Evolutionary conservation across 1,140 invertebrate genomes (phyloP).

Genomic region (Battus philenor): DNA sequence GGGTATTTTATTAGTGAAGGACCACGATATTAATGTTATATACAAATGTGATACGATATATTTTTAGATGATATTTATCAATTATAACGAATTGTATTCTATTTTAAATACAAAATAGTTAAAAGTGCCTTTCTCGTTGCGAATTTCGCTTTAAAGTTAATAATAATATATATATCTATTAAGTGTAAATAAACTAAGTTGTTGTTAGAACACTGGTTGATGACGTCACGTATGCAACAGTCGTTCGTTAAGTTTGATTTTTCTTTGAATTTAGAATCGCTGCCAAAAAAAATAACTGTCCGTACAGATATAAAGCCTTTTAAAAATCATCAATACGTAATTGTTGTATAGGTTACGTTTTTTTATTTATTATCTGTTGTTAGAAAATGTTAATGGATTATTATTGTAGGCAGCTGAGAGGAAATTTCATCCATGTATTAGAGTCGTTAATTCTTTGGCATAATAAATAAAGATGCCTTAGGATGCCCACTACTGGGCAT

Average conservation of each 20-base stretch:
- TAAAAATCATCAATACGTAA: conserved; percentile 7
- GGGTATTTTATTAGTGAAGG: conserved; percentile 32
- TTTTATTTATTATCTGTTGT: conserved; percentile 16
- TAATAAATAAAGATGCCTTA: too few species aligned
- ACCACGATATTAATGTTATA: conserved; percentile 44
- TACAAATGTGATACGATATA: conserved; percentile 56
- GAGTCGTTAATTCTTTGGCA: too few species aligned
- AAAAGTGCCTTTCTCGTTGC: conserved; percentile 45
- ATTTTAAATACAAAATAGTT: conserved; percentile 29
- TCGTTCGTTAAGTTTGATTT: conserved; percentile 35
- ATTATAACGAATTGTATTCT: conserved; percentile 26
- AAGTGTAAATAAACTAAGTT: conserved; percentile 30
- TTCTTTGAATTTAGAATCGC: conserved; percentile 21
- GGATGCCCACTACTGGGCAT: too few species aligned
- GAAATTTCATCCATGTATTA: too few species aligned
- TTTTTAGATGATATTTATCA: conserved; percentile 57
- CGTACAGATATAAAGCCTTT: not conserved
- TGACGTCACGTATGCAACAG: conserved; percentile 27
- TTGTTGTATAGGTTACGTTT: not conserved
- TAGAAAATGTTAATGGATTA: too few species aligned
- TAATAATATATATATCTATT: conserved; percentile 24
- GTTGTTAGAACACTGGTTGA: conserved; percentile 50
- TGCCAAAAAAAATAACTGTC: conserved; percentile 4
- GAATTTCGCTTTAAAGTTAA: conserved; percentile 13
- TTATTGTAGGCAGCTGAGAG: too few species aligned